These are phyloP conservation scores for Agapetus fuscipes DNA, from an alignment of 2,888 invertebrate species.

Conservation along the genomic window DNA sequence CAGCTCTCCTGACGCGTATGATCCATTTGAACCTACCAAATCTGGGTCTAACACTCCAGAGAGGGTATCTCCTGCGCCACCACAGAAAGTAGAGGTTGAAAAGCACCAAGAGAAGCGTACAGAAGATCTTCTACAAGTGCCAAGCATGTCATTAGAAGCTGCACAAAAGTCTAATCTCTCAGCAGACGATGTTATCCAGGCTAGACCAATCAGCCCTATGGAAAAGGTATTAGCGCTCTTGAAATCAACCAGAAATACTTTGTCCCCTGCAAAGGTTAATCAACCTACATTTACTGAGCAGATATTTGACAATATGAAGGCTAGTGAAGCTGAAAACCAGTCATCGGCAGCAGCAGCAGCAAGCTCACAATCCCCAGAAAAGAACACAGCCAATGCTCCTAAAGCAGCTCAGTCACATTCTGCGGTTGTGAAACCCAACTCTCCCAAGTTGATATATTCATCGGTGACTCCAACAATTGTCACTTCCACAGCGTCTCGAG, in stretches of 20 bases:
- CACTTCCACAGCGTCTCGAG: constrained; percentile 31
- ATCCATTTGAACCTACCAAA: constrained; percentile 87
- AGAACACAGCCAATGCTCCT: constrained; percentile 22
- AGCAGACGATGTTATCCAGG: constrained; percentile 39
- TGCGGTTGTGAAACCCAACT: constrained; percentile 27
- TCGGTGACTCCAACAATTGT: constrained; percentile 28
- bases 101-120: constrained; percentile 15
- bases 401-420: constrained; percentile 14
- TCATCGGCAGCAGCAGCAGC: constrained; percentile 23
- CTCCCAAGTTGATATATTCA: constrained; percentile 28
- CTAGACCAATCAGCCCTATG: constrained; percentile 45
- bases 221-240: constrained; percentile 51
- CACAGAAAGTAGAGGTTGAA: constrained; percentile 19
- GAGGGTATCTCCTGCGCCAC: constrained; percentile 25
- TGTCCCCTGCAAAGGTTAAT: constrained; percentile 28
- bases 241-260: constrained; percentile 38
- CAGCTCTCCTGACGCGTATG: constrained; percentile 74
- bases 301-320: constrained; percentile 17
- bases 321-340: constrained; percentile 23
- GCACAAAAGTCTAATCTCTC: constrained; percentile 42
- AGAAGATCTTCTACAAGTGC: constrained; percentile 23
- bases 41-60: constrained; percentile 59
- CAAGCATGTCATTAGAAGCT: constrained; percentile 36
- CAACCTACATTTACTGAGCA: constrained; percentile 23
- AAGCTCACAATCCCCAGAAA: constrained; percentile 34